Evolutionary conservation across 64 coral and sea anemone species (phyloP), one percentile per base, ranked within the genome.

Genomic region (Montipora foliosa): DNA sequence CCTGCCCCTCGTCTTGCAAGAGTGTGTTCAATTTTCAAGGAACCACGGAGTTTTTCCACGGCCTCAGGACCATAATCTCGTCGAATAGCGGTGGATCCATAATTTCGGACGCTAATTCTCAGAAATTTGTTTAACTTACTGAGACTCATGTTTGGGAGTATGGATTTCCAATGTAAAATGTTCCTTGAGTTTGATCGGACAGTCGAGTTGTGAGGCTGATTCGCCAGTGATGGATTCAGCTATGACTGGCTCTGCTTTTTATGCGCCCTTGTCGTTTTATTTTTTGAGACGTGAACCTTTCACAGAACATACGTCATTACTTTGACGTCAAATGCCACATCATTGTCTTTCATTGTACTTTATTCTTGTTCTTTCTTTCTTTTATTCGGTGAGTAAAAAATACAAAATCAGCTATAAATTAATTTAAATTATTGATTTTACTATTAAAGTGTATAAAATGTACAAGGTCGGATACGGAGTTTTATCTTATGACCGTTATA

Each of bases 41-140:
- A 93, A 4, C 95, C 95, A 15, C 90, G 80, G 24, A 96, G 80
- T 58, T 88, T 93, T 78, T 89, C 44, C 44, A 96, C 91, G 52
- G 92, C 91, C 64, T 92, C 91, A 46, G 91, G 91, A 9, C 85
- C 81, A 73, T 96, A 96, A 58, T 96, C 95, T 15, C 95, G 79
- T 75, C 59, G 81, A 84, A 84, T 84, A 7, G 81, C 81, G 5
- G 81, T 84, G 44, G 67, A 84, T 47, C 60, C 81, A 24, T 84
- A 84, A 19, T 48, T 84, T 48, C 81, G 81, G 24, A 5, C 64
- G 60, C 81, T 67, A 84, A 84, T 61, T 84, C 14, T 84, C 5
- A 84, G 37, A 59, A 84, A 5, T 46, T 13, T 16, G 60, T 37
- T 37, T 37, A 37, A 37, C 37, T 37, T 37, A 37, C 59, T 66